Percentiles rank a stretch among this genome's conserved stretches.
Evolutionary conservation across 30 jellyfish, hydroid and myxozoan species (phyloP).

Genomic region (Cassiopea xamachana): DNA sequence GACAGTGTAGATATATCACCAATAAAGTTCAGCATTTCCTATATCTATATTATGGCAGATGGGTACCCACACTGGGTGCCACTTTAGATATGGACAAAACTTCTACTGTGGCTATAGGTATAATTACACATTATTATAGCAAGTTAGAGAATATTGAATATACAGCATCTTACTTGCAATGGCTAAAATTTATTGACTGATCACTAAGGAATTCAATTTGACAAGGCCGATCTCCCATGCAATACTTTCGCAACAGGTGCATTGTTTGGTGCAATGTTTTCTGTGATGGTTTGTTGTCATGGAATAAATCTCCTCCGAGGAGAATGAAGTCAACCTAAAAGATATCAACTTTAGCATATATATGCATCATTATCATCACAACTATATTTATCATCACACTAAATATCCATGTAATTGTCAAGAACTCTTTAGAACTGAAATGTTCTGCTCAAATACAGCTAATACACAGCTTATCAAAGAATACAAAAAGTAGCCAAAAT

Average conservation of each 20-base stretch:
- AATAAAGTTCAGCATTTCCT: too few relatives aligned
- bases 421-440: too few relatives aligned
- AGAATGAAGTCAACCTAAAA: constrained; percentile 95
- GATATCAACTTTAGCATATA: background rate
- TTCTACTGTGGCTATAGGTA: too few relatives aligned
- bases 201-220: constrained; percentile 92
- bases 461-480: too few relatives aligned
- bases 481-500: too few relatives aligned
- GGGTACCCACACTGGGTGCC: too few relatives aligned
- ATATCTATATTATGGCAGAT: too few relatives aligned
- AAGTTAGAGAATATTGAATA: too few relatives aligned
- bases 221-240: constrained; percentile 94
- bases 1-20: background rate
- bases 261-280: constrained; percentile 86
- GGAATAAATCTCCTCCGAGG: constrained; percentile 99
- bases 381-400: background rate
- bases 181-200: constrained; percentile 88
- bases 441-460: too few relatives aligned
- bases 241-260: constrained; percentile 83
- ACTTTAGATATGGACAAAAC: too few relatives aligned
- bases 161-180: constrained; percentile 86
- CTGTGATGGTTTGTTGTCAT: constrained; percentile 99
- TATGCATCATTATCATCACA: background rate
- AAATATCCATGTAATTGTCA: background rate
- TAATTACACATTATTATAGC: too few relatives aligned